Conservation (phyloP, 2,888 invertebrate species). For the Halictus quadricinctus region DNA sequence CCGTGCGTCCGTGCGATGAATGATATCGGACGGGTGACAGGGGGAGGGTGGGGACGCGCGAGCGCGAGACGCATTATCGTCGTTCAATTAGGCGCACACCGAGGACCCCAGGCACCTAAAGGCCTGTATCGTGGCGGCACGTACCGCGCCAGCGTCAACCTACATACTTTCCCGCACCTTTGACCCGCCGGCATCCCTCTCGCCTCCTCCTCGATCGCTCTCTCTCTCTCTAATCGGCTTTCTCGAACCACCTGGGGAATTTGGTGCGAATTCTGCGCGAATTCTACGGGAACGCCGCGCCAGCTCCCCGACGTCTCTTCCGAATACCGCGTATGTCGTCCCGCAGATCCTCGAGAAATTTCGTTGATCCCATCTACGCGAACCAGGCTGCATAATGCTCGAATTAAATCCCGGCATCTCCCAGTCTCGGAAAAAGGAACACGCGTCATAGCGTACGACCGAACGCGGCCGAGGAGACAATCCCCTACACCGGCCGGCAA, state of each 20-base stretch:
- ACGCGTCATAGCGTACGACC: not conserved
- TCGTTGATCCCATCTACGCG: not conserved
- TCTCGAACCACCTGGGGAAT: constrained; percentile 24
- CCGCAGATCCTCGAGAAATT: not conserved
- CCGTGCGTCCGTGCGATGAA: constrained; percentile 27
- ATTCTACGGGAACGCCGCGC: not conserved
- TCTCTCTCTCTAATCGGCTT: constrained; percentile 26
- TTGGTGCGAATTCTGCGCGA: constrained; percentile 12
- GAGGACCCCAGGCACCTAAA: not conserved
- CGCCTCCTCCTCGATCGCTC: constrained; percentile 15
- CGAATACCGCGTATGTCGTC: not conserved
- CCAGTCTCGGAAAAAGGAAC: not conserved
- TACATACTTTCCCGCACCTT: constrained; percentile 56
- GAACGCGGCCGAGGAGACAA: not conserved
- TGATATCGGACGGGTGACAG: constrained; percentile 17
- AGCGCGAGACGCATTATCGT: constrained; percentile 34
- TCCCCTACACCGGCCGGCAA: not conserved
- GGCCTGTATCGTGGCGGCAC: not conserved
- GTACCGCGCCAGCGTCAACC: constrained; percentile 19
- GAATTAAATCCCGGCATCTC: not conserved
- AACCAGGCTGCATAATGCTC: not conserved
- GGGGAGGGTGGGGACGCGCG: not conserved
- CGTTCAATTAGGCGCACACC: constrained; percentile 40
- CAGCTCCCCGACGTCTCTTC: not conserved
- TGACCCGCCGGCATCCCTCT: constrained; percentile 42